Evolutionary conservation across 2,797 vertebrate species (phyloP).

Genomic region (Petrocephalus schoutedeni): DNA sequence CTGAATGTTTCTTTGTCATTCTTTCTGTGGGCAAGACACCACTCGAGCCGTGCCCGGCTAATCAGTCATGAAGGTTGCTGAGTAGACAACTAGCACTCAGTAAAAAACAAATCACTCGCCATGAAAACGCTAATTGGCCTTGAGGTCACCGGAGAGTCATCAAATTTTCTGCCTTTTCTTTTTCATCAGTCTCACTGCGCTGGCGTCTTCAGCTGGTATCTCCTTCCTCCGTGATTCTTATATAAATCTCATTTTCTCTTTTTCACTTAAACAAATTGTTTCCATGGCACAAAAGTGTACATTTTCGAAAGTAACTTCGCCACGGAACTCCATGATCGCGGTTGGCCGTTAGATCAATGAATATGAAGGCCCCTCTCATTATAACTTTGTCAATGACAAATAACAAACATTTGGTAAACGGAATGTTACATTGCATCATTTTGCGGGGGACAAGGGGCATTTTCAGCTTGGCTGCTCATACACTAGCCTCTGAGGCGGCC

Average conservation of each 20-base stretch:
- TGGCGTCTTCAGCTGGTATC: background rate
- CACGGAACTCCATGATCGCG: constrained; percentile 46
- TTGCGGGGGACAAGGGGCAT: constrained; percentile 73
- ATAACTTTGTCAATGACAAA: constrained; percentile 76
- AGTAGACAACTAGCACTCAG: constrained; percentile 44
- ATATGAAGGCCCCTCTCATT: constrained; percentile 68
- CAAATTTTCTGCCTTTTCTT: constrained; percentile 28
- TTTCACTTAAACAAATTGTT: constrained; percentile 39
- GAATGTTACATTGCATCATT: constrained; percentile 73
- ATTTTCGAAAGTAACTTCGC: constrained; percentile 33
- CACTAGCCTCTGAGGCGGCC: constrained; percentile 62
- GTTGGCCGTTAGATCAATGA: constrained; percentile 66
- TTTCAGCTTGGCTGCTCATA: constrained; percentile 73
- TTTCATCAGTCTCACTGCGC: constrained; percentile 20
- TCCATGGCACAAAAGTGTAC: constrained; percentile 39
- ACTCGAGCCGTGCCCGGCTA: constrained; percentile 47
- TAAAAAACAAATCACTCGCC: constrained; percentile 43
- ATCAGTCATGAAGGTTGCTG: constrained; percentile 56
- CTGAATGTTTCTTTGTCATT: constrained; percentile 46
- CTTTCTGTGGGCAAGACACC: constrained; percentile 45
- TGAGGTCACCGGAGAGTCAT: constrained; percentile 40
- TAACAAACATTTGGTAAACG: constrained; percentile 71
- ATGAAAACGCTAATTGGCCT: constrained; percentile 50
- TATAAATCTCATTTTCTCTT: constrained; percentile 1
- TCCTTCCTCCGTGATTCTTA: constrained; percentile 3